Evolutionary conservation across 2,113 vertebrate species (phyloP).

Genomic region (Tinamus guttatus): DNA sequence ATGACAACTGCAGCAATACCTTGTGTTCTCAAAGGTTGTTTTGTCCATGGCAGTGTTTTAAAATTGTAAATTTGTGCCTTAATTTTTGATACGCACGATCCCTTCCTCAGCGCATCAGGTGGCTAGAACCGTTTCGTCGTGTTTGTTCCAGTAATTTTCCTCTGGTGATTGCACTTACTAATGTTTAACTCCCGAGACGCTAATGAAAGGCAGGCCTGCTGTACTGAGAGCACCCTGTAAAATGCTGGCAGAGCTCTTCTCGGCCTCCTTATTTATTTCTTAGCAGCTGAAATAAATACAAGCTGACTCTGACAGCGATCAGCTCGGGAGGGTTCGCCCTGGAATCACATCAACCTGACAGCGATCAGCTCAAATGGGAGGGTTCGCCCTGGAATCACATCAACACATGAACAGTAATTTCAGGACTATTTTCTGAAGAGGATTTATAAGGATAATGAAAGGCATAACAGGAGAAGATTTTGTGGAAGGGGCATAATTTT

Average conservation of each 20-base stretch:
- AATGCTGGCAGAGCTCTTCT: rapidly evolving
- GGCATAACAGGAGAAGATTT: neutral
- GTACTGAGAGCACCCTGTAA: neutral
- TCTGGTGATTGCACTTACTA: neutral
- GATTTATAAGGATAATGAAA: neutral
- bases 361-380: neutral
- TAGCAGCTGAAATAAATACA: neutral
- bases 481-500: neutral
- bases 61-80: neutral
- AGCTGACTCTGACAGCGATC: neutral
- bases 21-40: neutral
- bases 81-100: neutral
- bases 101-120: neutral
- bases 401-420: neutral
- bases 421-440: neutral
- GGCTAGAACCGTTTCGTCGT: neutral
- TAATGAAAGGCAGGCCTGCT: neutral
- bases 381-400: neutral
- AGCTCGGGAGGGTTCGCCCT: neutral
- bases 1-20: neutral
- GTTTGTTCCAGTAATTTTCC: neutral
- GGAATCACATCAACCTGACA: neutral
- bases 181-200: neutral
- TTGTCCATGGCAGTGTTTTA: neutral
- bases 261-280: rapidly evolving